Base-by-base conservation (phyloP, 2,113 vertebrate species). In the Macheiramphus alcinus region DNA sequence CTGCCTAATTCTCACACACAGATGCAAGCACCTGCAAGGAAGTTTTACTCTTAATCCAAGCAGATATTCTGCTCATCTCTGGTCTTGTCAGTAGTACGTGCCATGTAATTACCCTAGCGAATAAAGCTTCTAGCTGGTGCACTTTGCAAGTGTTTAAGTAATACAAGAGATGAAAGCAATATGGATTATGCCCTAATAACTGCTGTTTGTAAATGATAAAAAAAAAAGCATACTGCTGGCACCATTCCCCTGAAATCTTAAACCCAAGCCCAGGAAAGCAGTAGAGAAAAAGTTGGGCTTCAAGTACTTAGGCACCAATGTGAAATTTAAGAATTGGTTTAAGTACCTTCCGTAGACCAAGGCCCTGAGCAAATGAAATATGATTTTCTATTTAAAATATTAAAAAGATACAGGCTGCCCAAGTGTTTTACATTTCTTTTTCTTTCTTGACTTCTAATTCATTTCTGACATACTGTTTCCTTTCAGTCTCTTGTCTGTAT, bases 381-480 rank as follows among this genome's bases (percentile, higher is more conserved):
- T 96, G 95, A 91, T 97, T 95, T 92, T 84, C 73, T 91, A 87
- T 62, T 91, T 97, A 75, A 97, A 97, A 95, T 96, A 97, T 97
- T 95, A 11, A 96, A 94, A 96, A 94, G 76, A 95, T 91, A 97
- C 94, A 94, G 94, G 78, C 93, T 96, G 74, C 29, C 66, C 87
- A 94, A 85, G 84, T 81, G 90, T 88, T 87, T 80, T 93, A 94
- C 63, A 94, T 96, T 97, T 96, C 71, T 86, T 94, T 95, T 96
- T 94, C 93, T 75, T 95, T 92, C 78, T 87, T 92, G 74, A 79
- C 53, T 86, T 78, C 68, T 93, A 88, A 90, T 94, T 97, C 93
- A 93, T 93, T 97, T 96, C 95, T 98, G 96, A 97, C 95, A 96
- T 68, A 86, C n/a, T 95, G 89, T 86, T 94, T 95, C 88, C 86